Conservation (phyloP, 2,888 invertebrate genomes). For the Caenorhabditis imperialis region DNA sequence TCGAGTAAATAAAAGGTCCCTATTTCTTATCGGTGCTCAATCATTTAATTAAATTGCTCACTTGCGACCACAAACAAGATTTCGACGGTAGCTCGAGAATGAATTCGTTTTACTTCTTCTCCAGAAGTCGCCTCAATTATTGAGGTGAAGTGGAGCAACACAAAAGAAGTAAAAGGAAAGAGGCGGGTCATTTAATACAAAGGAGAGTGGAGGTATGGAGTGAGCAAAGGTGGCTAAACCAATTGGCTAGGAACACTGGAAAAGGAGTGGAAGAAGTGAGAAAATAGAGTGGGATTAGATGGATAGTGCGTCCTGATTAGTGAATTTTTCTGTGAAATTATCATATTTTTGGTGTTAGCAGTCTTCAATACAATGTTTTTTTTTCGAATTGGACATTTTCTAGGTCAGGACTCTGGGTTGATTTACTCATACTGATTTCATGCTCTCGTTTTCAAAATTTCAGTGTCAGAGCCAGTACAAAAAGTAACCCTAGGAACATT, state of each 20-base stretch:
- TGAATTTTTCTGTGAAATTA: neutral
- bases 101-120: too few relatives aligned
- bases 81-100: too few relatives aligned
- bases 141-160: too few relatives aligned
- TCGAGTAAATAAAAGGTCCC: neutral
- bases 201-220: conserved; percentile 1
- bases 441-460: too few relatives aligned
- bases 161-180: conserved; percentile 13
- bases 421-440: too few relatives aligned
- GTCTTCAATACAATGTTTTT: too few relatives aligned
- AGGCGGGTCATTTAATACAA: conserved; percentile 9
- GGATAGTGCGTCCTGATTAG: neutral
- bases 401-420: too few relatives aligned
- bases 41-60: conserved; percentile 37
- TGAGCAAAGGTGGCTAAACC: conserved; percentile 12
- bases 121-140: too few relatives aligned
- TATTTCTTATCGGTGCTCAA: conserved; percentile 14
- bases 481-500: too few relatives aligned
- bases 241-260: conserved; percentile 19
- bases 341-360: too few relatives aligned
- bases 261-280: neutral
- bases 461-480: too few relatives aligned
- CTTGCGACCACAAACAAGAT: neutral
- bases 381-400: too few relatives aligned
- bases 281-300: conserved; percentile 6